Base-by-base conservation (phyloP, 2,797 vertebrate species). In the Crocidura indochinensis region DNA sequence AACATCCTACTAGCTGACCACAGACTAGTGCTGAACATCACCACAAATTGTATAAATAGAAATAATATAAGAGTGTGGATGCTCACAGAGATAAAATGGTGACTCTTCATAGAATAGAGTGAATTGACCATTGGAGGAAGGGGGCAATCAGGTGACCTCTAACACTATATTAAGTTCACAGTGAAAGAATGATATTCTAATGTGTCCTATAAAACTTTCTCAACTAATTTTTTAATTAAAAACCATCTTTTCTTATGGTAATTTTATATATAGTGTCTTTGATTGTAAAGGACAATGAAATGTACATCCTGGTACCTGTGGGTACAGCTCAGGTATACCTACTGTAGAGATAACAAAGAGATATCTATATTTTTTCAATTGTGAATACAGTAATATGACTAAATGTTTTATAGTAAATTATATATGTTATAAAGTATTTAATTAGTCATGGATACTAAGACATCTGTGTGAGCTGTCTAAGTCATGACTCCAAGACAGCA, bases 391-490 rank as follows among this genome's bases (percentile, higher is more conserved):
- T 46, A 26, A 38, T n/a, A 85, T 47, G 12, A 14, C 15, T 64
- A 67, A 47, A 82, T 74, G 3, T 49, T 49, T 76, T 22, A 53
- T 62, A 22, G 64, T 20, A 80, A 47, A 29, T n/a, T 64, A 84
- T 20, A 91, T 8, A 91, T 20, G 17, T 67, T 60, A 74, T 90
- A 78, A 87, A 22, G 86, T n/a, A 77, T 10, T 67, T 22, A 83
- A 8, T 20, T 72, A 65, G 9, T 26, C 65, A 65, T 4, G 26
- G 14, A 92, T 78, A 29, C 53, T 22, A 71, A 1, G 10, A 81
- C 9, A 47, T 38, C 38, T 38, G 5, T 38, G 38, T 38, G 38
- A 38, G 38, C 38, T 38, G 38, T 5, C 38, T 38, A 38, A 38
- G 38, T 38, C 65, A 65, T n/a, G 14, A 92, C 81, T 44, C 53